Percentiles rank a stretch among this genome's conserved stretches.
Conservation (phyloP, 2,888 invertebrate genomes). For the Cheilosia variabilis region DNA sequence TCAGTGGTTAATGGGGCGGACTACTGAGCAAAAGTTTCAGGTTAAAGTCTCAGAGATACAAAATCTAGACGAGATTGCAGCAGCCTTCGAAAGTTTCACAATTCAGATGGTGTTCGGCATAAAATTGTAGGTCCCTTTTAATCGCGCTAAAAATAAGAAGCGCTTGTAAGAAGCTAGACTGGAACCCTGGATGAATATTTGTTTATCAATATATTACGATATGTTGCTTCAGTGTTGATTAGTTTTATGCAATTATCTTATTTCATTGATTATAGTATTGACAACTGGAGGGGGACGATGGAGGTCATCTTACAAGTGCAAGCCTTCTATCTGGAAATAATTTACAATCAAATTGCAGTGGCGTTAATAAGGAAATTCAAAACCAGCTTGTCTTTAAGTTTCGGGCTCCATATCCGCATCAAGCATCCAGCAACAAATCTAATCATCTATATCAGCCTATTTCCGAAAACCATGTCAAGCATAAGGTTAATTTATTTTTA, state of each 20-base stretch:
- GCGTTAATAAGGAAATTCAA: conserved; percentile 40
- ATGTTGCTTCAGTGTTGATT: background rate
- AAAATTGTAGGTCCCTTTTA: no score
- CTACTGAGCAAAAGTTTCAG: no score
- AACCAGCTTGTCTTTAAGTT: conserved; percentile 46
- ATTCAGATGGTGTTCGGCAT: no score
- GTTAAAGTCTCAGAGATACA: no score
- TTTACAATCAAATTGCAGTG: conserved; percentile 34
- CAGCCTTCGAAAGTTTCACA: no score
- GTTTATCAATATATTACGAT: no score
- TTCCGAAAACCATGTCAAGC: conserved; percentile 37
- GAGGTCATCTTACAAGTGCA: conserved; percentile 34
- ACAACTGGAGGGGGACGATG: conserved; percentile 58
- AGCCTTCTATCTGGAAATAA: conserved; percentile 33
- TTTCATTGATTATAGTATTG: conserved; percentile 50
- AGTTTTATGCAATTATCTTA: background rate
- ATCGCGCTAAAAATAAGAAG: no score
- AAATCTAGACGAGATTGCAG: no score
- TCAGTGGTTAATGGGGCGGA: no score
- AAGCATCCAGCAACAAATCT: conserved; percentile 37
- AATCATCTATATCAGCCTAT: conserved; percentile 39
- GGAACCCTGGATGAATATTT: no score
- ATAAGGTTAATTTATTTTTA: conserved; percentile 28
- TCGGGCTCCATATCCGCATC: conserved; percentile 58
- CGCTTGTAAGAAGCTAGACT: no score